Base-by-base conservation (phyloP, 2,888 invertebrate species). In the Euzetes globulus region DNA sequence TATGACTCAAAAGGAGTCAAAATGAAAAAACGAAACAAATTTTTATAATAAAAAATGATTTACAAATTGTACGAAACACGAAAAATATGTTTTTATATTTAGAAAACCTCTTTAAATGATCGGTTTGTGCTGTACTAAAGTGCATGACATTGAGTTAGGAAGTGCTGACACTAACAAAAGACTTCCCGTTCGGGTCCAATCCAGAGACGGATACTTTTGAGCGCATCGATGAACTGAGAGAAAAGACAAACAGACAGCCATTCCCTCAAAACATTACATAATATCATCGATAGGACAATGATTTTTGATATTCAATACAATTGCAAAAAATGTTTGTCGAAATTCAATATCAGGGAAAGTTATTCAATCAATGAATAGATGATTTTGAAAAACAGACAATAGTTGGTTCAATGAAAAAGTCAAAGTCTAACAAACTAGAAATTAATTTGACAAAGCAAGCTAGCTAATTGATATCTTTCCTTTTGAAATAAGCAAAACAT, bases 151-250 rank as follows among this genome's bases (percentile, higher is more conserved):
- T 70, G 45, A 70, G 47, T 47, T 22, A 70, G 70, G 70, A 70
- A 70, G 70, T 47, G 70, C 15, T 47, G 19, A 25, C 25, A 70
- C 13, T 5, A 45, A 70, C 70, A 70, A 70, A 70, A 70, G 70
- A 70, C 70, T 70, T 70, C 70, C 70, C 70, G 70, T 45, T 70
- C 25, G 6, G n/a, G 29, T 37, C 19, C 37, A 41, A 1, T 65
- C 63, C 22, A 65, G 33, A 33, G 63, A 65, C 63, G 63, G 37
- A 37, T 37, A 37, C 25, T 70, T 13, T 22, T 70, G 41, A 70
- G 70, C 70, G 70, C 70, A 70, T 70, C 70, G 70, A 47, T 70
- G 55, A 63, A 63, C 63, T 63, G 63, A 63, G 27, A 63, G 63
- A 63, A 63, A 63, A 33, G 33, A 65, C 41, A 22, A 19, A 19